Evolutionary conservation across 2,797 vertebrate genomes (phyloP), one percentile per base, ranked within the genome.

Genomic region (Neostethus bicornis): DNA sequence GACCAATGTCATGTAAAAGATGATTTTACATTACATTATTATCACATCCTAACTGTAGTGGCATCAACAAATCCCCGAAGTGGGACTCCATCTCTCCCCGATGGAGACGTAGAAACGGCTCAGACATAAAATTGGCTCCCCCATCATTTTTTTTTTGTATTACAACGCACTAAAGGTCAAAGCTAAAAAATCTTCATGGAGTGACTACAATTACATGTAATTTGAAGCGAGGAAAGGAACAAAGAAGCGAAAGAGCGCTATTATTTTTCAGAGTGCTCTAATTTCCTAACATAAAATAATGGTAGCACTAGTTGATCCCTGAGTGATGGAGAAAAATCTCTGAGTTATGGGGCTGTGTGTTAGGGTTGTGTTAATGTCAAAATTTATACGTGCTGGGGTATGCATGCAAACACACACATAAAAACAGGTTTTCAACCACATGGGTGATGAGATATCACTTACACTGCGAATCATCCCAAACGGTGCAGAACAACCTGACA

Each of bases 121-220:
- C 86, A 84, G 70, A 85, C 83, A 87, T 84, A 84, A 77, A 66
- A 85, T 89, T 71, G 75, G 82, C 31, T 86, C 89, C 72, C 75
- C 88, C 84, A 81, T 92, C 87, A 90, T 87, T 94, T 93, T 87
- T 94, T 93, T 89, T 71, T 32, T 92, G 82, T 89, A 88, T 89
- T 95, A 92, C 85, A 78, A 84, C 75, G 79, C 85, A 90, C 67
- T 81, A 93, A 95, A 95, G 90, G 89, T 91, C 93, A 94, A 87
- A 87, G 78, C 82, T 84, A 86, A 88, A 87, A 88, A 89, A 75
- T 83, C 80, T 84, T 87, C 89, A 59, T 84, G 67, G 76, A 93
- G 93, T 91, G 87, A 87, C 87, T 87, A 90, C 86, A 94, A 96
- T 96, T 95, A 95, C 86, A 86, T 91, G 85, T 92, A 88, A 95